Conservation (phyloP, 30 jellyfish, hydroid and myxozoan genomes). For the Cassiopea andromeda region DNA sequence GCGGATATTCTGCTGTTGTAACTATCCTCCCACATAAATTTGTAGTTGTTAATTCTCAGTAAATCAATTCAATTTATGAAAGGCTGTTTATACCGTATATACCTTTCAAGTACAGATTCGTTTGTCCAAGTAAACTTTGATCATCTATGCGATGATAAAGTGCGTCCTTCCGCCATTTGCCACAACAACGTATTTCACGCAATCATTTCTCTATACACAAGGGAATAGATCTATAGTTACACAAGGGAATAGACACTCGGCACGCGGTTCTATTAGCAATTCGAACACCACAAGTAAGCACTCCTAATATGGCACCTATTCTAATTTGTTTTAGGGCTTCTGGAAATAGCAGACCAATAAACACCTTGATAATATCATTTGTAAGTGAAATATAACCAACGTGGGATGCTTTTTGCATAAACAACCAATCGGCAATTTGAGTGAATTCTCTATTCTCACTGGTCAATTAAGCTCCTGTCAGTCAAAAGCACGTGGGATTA, state of each 20-base stretch:
- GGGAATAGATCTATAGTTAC: conserved; percentile 80
- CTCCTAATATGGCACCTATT: conserved; percentile 83
- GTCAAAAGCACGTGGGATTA: conserved; percentile 79
- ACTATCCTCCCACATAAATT: conserved; percentile 65
- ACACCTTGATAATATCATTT: conserved; percentile 69
- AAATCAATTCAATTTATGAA: conserved; percentile 29
- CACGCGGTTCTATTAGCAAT: conserved; percentile 99
- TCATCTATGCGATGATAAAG: conserved; percentile 55
- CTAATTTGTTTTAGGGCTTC: conserved; percentile 79
- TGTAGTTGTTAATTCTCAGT: conserved; percentile 51
- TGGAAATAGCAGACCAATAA: conserved; percentile 75
- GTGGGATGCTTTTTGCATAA: conserved; percentile 59
- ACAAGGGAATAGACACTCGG: conserved; percentile 93
- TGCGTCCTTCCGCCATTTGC: conserved; percentile 76
- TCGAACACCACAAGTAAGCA: conserved; percentile 88
- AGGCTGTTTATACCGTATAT: not conserved
- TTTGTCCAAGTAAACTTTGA: not conserved
- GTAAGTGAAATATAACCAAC: conserved; percentile 53
- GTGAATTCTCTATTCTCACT: not conserved
- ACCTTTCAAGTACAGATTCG: not conserved
- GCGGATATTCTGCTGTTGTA: conserved; percentile 44
- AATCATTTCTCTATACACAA: conserved; percentile 71
- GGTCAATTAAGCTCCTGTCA: conserved; percentile 41
- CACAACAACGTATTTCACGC: conserved; percentile 78
- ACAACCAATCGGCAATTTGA: conserved; percentile 17